These are phyloP conservation scores for Oikopleura albicans DNA, from an alignment of 23 tunicate species.

Conservation along the genomic window DNA sequence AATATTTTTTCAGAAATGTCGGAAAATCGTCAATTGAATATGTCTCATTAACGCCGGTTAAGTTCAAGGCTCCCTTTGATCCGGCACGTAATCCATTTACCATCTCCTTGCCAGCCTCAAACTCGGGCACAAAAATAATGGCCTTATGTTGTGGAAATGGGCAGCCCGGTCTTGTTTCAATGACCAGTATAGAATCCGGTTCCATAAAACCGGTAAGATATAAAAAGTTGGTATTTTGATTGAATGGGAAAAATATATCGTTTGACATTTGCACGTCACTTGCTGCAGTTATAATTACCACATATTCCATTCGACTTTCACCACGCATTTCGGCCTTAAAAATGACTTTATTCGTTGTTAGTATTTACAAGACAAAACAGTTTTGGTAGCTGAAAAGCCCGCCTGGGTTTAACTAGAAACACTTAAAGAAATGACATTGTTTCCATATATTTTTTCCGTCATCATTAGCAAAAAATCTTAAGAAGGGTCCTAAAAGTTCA, in stretches of 20 bases:
- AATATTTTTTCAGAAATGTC: not conserved
- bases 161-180: not conserved
- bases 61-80: not conserved
- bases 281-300: not conserved
- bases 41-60: not conserved
- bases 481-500: too few relatives aligned
- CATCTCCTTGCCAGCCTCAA: not conserved
- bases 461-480: too few relatives aligned
- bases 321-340: not conserved
- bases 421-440: too few relatives aligned
- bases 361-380: too few relatives aligned
- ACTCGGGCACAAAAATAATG: not conserved
- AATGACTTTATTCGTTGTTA: too few relatives aligned
- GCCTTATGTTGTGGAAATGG: slow-evolving; percentile 6
- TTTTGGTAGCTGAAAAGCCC: too few relatives aligned
- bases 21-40: not conserved
- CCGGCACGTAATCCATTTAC: not conserved
- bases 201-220: not conserved
- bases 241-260: not conserved
- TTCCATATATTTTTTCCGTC: too few relatives aligned
- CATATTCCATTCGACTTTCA: not conserved
- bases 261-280: not conserved
- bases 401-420: too few relatives aligned
- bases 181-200: not conserved
- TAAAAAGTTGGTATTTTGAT: not conserved